Percentiles rank a stretch among this genome's conserved stretches.
Conservation (phyloP, 2,888 invertebrate species). For the Aleiodes alternator region DNA sequence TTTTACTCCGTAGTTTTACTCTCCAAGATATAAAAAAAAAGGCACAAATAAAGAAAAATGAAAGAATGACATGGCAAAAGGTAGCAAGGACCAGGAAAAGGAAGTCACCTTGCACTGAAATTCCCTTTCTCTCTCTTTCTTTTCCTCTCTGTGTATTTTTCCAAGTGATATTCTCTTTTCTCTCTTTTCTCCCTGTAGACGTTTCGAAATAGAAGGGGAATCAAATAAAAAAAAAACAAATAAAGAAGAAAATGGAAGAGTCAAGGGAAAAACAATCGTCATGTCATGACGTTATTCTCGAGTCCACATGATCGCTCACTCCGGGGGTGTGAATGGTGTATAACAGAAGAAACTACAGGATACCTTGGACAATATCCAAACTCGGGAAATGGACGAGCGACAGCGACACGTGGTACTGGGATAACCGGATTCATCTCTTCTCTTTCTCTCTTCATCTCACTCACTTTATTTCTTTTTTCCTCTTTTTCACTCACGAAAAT, state of each 20-base stretch:
- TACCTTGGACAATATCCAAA: slow-evolving; percentile 54
- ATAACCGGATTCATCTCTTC: slow-evolving; percentile 55
- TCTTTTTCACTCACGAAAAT: slow-evolving; percentile 35
- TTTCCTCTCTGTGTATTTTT: not conserved
- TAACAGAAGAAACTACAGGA: slow-evolving; percentile 50
- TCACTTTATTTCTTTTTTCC: too few relatives aligned
- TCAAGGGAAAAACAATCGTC: slow-evolving; percentile 16
- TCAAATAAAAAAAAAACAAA: not conserved
- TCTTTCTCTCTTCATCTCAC: not conserved
- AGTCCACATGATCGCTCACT: slow-evolving; percentile 34
- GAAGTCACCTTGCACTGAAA: slow-evolving; percentile 31
- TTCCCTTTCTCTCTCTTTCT: slow-evolving; percentile 9
- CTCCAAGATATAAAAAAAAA: slow-evolving; percentile 29
- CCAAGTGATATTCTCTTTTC: not conserved
- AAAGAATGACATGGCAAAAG: slow-evolving; percentile 34
- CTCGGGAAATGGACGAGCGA: slow-evolving; percentile 54
- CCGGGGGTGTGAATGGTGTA: slow-evolving; percentile 34
- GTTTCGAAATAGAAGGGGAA: not conserved
- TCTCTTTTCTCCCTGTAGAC: slow-evolving; percentile 1
- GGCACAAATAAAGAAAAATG: slow-evolving; percentile 38
- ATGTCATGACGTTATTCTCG: slow-evolving; percentile 30
- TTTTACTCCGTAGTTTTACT: slow-evolving; percentile 16
- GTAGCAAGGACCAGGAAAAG: slow-evolving; percentile 32
- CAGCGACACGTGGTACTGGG: slow-evolving; percentile 49
- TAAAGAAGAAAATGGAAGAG: not conserved